Percentiles rank a stretch among this genome's conserved stretches.
phyloP scores from a whole-genome alignment of 2,113 vertebrate genomes.

The Carettochelys insculpta region DNA sequence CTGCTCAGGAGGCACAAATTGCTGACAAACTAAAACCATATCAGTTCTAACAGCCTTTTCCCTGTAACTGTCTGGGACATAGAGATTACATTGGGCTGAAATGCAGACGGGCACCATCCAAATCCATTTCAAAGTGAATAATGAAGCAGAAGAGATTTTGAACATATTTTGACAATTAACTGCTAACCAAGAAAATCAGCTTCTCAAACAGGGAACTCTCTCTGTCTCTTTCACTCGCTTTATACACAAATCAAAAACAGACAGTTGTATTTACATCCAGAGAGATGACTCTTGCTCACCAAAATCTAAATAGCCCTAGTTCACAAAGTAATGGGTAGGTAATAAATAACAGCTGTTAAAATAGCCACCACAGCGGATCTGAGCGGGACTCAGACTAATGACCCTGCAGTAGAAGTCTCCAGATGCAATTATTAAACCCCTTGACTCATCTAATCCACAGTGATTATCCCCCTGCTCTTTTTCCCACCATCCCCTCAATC shows the following conservation, averaged over 20 bases:
- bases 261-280: neutral
- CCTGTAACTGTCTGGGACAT: neutral
- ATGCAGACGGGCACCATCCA: neutral
- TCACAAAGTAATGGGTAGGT: neutral
- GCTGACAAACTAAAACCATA: neutral
- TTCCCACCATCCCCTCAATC: neutral
- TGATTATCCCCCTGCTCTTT: neutral
- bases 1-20: neutral
- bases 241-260: conserved; percentile 1
- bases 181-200: conserved; percentile 11
- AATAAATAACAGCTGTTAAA: neutral
- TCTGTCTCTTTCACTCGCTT: neutral
- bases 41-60: neutral
- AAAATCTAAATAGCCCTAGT: conserved; percentile 3
- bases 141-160: conserved; percentile 4
- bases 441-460: neutral
- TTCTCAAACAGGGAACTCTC: conserved; percentile 5
- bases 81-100: neutral
- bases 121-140: neutral
- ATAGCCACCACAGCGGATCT: neutral
- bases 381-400: neutral
- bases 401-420: neutral
- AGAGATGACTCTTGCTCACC: neutral
- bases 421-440: neutral
- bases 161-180: neutral